A percentile compares a stretch with the other conserved stretches of the same genome.
phyloP scores from a whole-genome alignment of 1,140 invertebrate genomes.

The Meloidogyne floridensis region DNA sequence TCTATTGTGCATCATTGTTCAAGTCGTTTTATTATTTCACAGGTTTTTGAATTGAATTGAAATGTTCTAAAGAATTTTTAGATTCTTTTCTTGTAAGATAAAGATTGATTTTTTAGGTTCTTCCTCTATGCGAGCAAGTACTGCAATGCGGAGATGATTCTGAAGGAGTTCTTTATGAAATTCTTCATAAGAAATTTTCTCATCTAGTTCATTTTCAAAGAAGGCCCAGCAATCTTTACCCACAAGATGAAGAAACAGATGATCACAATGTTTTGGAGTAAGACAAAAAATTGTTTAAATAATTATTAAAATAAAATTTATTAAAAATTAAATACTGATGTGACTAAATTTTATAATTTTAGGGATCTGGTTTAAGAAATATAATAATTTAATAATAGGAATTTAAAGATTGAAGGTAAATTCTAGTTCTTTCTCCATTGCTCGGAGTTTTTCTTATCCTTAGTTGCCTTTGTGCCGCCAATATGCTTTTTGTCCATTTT shows the following conservation, averaged over 20 bases:
- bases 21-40: slow-evolving; percentile 45
- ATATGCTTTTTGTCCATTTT: background rate
- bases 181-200: slow-evolving; percentile 38
- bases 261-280: slow-evolving; percentile 47
- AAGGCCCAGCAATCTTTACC: slow-evolving; percentile 11
- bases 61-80: too few species aligned
- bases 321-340: too few species aligned
- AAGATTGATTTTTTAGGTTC: slow-evolving; percentile 32
- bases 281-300: slow-evolving; percentile 18
- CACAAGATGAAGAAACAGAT: background rate
- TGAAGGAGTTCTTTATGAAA: slow-evolving; percentile 21
- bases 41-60: slow-evolving; percentile 29
- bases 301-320: background rate
- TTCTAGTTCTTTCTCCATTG: background rate
- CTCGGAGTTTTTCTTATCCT: background rate
- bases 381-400: too few species aligned
- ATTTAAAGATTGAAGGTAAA: background rate
- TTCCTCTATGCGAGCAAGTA: slow-evolving; percentile 47
- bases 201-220: slow-evolving; percentile 32
- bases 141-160: slow-evolving; percentile 29
- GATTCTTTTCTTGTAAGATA: too few species aligned
- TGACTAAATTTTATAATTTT: too few species aligned
- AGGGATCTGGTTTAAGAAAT: too few species aligned
- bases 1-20: slow-evolving; percentile 43
- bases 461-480: background rate